Percentiles rank a stretch among this genome's conserved stretches.
Evolutionary conservation across 2,888 invertebrate genomes (phyloP).

Genomic region (Lepidocyrtoides sp.): DNA sequence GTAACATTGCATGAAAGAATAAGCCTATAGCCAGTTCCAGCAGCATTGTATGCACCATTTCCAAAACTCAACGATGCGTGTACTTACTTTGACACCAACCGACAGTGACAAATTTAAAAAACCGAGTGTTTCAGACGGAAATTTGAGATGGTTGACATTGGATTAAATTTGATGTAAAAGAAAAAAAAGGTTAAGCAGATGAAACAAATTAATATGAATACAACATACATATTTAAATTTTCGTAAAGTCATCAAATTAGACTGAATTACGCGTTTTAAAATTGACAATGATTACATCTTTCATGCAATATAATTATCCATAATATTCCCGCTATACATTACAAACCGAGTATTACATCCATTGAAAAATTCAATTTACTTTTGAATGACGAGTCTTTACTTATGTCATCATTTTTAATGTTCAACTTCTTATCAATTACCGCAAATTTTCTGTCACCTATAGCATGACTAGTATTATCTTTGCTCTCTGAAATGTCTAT

Average conservation of each 20-base stretch:
- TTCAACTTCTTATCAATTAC: background rate
- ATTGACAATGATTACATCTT: too few species aligned
- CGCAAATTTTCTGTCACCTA: background rate
- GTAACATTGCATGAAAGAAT: background rate
- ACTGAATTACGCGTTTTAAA: too few species aligned
- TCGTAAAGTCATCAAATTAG: too few species aligned
- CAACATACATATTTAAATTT: too few species aligned
- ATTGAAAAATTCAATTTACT: conserved; percentile 58
- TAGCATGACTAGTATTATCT: background rate
- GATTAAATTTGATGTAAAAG: too few species aligned
- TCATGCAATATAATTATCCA: too few species aligned
- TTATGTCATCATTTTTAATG: background rate
- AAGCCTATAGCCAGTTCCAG: too few species aligned
- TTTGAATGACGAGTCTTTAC: background rate
- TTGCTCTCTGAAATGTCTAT: background rate
- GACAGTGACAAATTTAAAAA: too few species aligned
- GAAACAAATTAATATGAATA: too few species aligned
- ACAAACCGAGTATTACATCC: conserved; percentile 56
- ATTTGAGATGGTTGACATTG: background rate
- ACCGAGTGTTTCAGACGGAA: background rate
- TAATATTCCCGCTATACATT: background rate
- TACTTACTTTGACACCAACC: background rate
- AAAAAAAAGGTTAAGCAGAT: too few species aligned
- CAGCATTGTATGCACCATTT: background rate
- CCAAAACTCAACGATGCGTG: background rate